Evolutionary conservation across 2,113 vertebrate genomes (phyloP), one percentile per base, ranked within the genome.

Genomic region (Spheniscus mendiculus): DNA sequence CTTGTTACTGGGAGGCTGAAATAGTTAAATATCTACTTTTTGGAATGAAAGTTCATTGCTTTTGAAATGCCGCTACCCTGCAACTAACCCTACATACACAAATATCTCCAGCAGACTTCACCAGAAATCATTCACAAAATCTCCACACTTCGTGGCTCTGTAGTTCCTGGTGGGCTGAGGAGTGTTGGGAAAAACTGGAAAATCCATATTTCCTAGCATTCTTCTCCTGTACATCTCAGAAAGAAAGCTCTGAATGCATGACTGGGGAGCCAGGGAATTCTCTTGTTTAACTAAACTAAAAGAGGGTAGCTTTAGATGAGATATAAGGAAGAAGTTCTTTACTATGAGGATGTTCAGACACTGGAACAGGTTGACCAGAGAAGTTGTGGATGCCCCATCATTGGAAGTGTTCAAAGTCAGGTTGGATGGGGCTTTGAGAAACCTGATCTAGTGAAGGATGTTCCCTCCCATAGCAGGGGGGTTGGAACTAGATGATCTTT

Each of bases 361-460:
- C 5, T 40, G 63, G 13, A 3, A 59, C 15, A 10, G 44, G 49
- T 4, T 81, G 25, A 7, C 29, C 19, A 38, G 34, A 55, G n/a
- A 0, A 42, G 16, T 2, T 74, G 74, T 12, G 55, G 78, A 3
- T 90, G 36, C 7, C 6, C 9, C 17, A 55, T 29, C 58, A 11
- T 6, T 87, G 29, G 66, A 0, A 49, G 9, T 16, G 29, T 1
- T 62, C 34, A 17, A 70, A 3, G 16, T 1, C 70, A 76, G 36
- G 42, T 0, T 56, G 70, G 58, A 47, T 0, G 0, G 7, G 18
- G 8, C 1, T 71, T 13, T 29, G 44, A 83, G 25, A 6, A 52
- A 2, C 44, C 34, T 70, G 23, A 11, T 10, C 14, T 2, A 2
- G 23, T 29, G 36, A 19, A 0, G 82, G 34, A 1, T 62, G 50